Conservation (phyloP, 2,888 invertebrate species). For the Ochlodes sylvanus region DNA sequence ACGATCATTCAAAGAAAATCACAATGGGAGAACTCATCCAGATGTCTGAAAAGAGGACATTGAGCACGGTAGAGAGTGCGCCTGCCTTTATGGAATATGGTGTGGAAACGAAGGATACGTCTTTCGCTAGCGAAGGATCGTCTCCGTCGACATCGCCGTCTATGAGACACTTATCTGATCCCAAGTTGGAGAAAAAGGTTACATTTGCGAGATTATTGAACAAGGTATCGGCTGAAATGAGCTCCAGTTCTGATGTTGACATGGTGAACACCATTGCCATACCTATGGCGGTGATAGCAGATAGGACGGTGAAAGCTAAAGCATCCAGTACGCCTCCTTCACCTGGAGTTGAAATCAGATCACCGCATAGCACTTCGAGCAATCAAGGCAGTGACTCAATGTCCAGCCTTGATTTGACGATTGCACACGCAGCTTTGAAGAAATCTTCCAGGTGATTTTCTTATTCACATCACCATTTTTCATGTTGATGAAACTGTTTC, state of each 20-base stretch:
- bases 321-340: conserved; percentile 87
- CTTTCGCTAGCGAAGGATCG: conserved; percentile 83
- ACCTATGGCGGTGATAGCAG: conserved; percentile 76
- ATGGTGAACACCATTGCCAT: conserved; percentile 81
- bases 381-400: conserved; percentile 92
- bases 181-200: conserved; percentile 91
- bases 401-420: conserved; percentile 89
- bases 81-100: conserved; percentile 78
- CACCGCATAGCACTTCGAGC: conserved; percentile 89
- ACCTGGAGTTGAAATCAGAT: conserved; percentile 86
- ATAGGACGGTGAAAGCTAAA: conserved; percentile 70
- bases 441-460: conserved; percentile 77
- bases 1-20: conserved; percentile 86
- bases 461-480: not conserved
- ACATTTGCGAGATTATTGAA: conserved; percentile 90
- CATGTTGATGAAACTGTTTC: conserved; percentile 11
- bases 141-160: conserved; percentile 83
- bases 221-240: conserved; percentile 92
- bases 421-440: conserved; percentile 85
- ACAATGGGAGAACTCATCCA: conserved; percentile 91
- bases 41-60: conserved; percentile 87
- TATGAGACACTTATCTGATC: conserved; percentile 85
- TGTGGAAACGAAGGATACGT: conserved; percentile 85
- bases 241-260: conserved; percentile 89
- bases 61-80: conserved; percentile 79